These are phyloP conservation scores for Ammodytes dubius DNA, from an alignment of 2,113 vertebrate genomes.

Conservation along the genomic window DNA sequence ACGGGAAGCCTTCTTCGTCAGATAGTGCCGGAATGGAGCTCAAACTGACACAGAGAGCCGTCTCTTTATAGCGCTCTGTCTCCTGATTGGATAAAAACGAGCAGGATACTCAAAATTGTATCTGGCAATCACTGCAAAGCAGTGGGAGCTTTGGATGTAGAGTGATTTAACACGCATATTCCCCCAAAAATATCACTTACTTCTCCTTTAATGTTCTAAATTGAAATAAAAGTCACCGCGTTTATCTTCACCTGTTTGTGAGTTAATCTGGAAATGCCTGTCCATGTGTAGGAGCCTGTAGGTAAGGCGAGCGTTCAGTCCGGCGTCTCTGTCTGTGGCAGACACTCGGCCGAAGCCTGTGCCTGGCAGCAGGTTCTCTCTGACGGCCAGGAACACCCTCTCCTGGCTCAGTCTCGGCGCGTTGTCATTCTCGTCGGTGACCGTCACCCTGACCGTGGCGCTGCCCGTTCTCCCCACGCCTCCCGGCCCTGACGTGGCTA, in stretches of 20 bases:
- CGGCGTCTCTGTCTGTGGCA: constrained; percentile 92
- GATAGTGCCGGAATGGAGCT: no score
- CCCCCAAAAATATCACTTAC: no score
- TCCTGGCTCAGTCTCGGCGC: constrained; percentile 93
- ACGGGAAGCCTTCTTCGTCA: no score
- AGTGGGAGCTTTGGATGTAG: no score
- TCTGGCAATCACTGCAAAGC: no score
- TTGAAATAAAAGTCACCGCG: neutral
- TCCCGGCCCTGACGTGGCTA: constrained; percentile 87
- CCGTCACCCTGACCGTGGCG: constrained; percentile 89
- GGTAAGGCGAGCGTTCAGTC: constrained; percentile 91
- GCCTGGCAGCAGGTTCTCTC: constrained; percentile 90
- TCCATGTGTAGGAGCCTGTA: constrained; percentile 91
- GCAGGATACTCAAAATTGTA: no score
- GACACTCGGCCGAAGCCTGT: constrained; percentile 91
- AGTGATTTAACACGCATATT: no score
- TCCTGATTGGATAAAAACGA: no score
- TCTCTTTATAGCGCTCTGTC: no score
- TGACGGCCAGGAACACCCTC: constrained; percentile 93
- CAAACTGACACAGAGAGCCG: no score
- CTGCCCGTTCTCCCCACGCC: constrained; percentile 88
- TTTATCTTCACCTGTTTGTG: constrained; percentile 89
- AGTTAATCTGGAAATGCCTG: constrained; percentile 91
- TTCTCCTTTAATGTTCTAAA: neutral
- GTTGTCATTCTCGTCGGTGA: constrained; percentile 96